These are phyloP conservation scores for Nixonia krombeini DNA, from an alignment of 1,140 invertebrate genomes.

Conservation along the genomic window DNA sequence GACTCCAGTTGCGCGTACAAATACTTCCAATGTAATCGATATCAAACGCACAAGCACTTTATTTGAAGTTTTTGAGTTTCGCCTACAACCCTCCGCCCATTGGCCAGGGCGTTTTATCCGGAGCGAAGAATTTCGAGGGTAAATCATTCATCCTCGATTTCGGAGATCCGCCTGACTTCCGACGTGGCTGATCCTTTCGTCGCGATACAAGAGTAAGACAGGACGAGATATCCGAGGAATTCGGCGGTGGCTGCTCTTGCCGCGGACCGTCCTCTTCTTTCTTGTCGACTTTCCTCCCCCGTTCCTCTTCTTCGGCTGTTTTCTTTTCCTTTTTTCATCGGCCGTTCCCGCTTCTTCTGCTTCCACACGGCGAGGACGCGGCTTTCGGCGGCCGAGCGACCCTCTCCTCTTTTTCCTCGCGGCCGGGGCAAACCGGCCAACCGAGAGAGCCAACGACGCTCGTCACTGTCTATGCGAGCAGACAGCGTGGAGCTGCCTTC, in stretches of 20 bases:
- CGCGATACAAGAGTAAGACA: not conserved
- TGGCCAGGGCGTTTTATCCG: no score
- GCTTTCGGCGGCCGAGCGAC: conserved; percentile 44
- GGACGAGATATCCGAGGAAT: conserved; percentile 61
- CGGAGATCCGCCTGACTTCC: conserved; percentile 24
- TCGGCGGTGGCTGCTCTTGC: conserved; percentile 33
- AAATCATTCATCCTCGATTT: conserved; percentile 26
- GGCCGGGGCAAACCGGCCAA: conserved; percentile 24
- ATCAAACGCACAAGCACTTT: no score
- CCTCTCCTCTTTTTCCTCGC: conserved; percentile 30
- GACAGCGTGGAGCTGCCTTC: conserved; percentile 71
- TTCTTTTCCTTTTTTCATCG: conserved; percentile 31
- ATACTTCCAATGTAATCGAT: no score
- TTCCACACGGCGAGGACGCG: conserved; percentile 18
- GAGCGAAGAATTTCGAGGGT: conserved; percentile 4
- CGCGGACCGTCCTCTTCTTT: conserved; percentile 39
- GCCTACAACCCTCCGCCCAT: no score
- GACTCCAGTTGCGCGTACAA: no score
- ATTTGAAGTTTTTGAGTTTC: conserved; percentile 39
- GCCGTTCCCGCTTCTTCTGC: conserved; percentile 29
- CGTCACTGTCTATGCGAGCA: conserved; percentile 72
- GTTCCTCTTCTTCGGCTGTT: conserved; percentile 11
- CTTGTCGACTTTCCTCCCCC: conserved; percentile 25
- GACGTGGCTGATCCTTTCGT: conserved; percentile 19
- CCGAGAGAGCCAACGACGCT: conserved; percentile 46